Percentiles rank a stretch among this genome's conserved stretches.
These are phyloP conservation scores for Nemotelus nigrinus DNA, from an alignment of 2,888 invertebrate species.

Conservation along the genomic window DNA sequence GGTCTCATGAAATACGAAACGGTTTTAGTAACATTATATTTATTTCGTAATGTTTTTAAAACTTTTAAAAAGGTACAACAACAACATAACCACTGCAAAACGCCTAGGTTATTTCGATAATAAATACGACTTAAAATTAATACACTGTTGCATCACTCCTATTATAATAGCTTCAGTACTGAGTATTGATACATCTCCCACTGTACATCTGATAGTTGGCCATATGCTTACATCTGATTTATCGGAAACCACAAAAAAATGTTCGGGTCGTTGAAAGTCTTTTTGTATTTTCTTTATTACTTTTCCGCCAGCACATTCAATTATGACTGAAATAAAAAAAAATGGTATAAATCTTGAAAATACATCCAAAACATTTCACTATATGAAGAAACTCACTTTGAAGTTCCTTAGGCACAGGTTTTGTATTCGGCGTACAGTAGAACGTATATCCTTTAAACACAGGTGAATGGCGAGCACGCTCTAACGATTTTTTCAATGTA, in stretches of 20 bases:
- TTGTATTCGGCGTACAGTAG: slow-evolving; percentile 54
- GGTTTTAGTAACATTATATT: no score
- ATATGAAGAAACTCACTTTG: slow-evolving; percentile 51
- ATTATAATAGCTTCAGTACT: slow-evolving; percentile 56
- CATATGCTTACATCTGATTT: slow-evolving; percentile 54
- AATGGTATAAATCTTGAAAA: neutral
- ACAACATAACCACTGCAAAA: no score
- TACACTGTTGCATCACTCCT: slow-evolving; percentile 55
- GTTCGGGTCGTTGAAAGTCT: slow-evolving; percentile 7
- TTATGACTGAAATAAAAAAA: slow-evolving; percentile 53
- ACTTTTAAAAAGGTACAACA: no score
- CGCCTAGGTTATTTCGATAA: neutral
- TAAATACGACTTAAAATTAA: slow-evolving; percentile 49
- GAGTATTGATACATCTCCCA: slow-evolving; percentile 53
- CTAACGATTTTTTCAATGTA: slow-evolving; percentile 53
- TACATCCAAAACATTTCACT: neutral
- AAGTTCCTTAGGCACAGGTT: slow-evolving; percentile 55
- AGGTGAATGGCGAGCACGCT: slow-evolving; percentile 52
- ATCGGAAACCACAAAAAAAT: slow-evolving; percentile 54
- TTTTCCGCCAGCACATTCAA: slow-evolving; percentile 55
- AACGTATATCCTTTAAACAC: slow-evolving; percentile 55
- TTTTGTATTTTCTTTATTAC: slow-evolving; percentile 49
- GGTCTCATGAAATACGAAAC: no score
- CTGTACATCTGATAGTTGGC: slow-evolving; percentile 54
- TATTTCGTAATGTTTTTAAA: no score